A percentile compares a stretch with the other conserved stretches of the same genome.
These are phyloP conservation scores for Sebastes wilsoni DNA, from an alignment of 2,797 vertebrate genomes.

Conservation along the genomic window DNA sequence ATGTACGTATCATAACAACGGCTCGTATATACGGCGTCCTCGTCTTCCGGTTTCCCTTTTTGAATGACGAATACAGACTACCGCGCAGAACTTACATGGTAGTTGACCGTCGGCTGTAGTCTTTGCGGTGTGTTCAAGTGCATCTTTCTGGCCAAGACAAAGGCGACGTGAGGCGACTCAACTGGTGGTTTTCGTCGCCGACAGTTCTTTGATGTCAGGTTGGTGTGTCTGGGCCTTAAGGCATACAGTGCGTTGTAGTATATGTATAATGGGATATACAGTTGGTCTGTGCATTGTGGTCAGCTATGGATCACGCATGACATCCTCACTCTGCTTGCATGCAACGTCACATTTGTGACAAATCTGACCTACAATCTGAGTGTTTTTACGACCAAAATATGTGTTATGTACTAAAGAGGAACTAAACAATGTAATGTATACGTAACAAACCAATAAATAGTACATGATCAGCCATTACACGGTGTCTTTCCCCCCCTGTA, in stretches of 20 bases:
- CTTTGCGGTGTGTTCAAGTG: too few relatives aligned
- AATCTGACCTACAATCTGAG: slow-evolving; percentile 1
- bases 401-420: background rate
- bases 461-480: slow-evolving; percentile 14
- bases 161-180: too few relatives aligned
- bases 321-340: slow-evolving; percentile 3
- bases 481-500: background rate
- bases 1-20: too few relatives aligned
- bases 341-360: slow-evolving; percentile 11
- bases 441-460: slow-evolving; percentile 21
- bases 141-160: too few relatives aligned
- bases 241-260: background rate
- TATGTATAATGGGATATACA: background rate
- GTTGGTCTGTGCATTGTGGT: background rate
- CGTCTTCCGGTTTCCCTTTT: too few relatives aligned
- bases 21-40: too few relatives aligned
- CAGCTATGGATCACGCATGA: slow-evolving; percentile 33
- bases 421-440: background rate
- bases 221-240: background rate
- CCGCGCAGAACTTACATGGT: fast-evolving
- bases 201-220: too few relatives aligned
- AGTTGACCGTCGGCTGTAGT: too few relatives aligned
- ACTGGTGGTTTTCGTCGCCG: too few relatives aligned
- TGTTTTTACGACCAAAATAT: background rate
- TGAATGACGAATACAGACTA: too few relatives aligned